phyloP scores from a whole-genome alignment of 2,888 invertebrate genomes.

The Cordilura impudica region DNA sequence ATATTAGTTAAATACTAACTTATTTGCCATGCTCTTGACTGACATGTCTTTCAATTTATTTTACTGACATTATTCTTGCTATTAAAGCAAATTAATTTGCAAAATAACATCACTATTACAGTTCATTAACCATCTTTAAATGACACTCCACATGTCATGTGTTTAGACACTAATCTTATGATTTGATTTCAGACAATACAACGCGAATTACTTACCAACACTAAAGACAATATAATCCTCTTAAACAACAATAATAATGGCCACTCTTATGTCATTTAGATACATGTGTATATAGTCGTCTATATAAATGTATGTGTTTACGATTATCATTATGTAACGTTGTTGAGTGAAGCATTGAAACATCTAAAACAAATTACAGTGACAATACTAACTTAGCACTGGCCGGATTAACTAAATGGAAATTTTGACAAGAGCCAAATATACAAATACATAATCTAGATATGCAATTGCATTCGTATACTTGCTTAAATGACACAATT shows the following conservation, averaged over 20 bases:
- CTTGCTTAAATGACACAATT: not conserved
- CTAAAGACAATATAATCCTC: not conserved
- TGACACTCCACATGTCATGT: not conserved
- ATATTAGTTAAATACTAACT: no score
- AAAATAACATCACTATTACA: not conserved
- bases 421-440: not conserved
- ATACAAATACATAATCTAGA: not conserved
- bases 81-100: not conserved
- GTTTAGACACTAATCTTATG: not conserved
- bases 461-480: not conserved
- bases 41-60: not conserved
- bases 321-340: not conserved
- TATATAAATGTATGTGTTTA: not conserved
- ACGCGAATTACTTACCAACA: not conserved
- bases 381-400: not conserved
- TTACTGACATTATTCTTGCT: not conserved
- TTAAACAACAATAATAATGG: not conserved
- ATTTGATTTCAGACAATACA: not conserved
- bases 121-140: not conserved
- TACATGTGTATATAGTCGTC: not conserved
- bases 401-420: not conserved
- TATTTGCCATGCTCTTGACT: not conserved
- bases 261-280: not conserved
- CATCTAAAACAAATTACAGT: not conserved
- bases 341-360: not conserved